Base-by-base conservation (phyloP, 2,113 vertebrate genomes). In the Cheirogaleus medius region DNA sequence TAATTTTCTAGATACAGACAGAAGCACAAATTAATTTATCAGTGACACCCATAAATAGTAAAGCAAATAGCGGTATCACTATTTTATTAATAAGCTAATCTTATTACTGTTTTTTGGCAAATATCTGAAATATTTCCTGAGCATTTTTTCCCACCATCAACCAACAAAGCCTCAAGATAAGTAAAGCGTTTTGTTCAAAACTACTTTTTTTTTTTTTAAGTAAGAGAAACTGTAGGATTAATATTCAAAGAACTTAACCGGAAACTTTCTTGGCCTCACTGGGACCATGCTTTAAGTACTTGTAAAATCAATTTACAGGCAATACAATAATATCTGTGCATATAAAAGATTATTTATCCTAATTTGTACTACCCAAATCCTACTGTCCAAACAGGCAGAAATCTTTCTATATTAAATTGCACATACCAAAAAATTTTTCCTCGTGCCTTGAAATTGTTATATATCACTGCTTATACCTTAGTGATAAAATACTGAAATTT, bases 261-360 rank as follows among this genome's bases (percentile, higher is more conserved):
- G 98, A 99, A 99, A 99, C 99, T 98, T 99, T 98, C 98, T 98
- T 98, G 98, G 98, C 98, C 98, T 99, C 98, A 98, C 97, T 98
- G 98, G 98, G 98, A 99, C 99, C 98, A 99, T 98, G 98, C 98
- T 99, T 99, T 99, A 99, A 99, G 99, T 98, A 98, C 96, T 97
- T 98, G 95, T 97, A 90, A 89, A 89, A 94, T 94, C 97, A 98
- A 96, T 98, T 92, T 97, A 99, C 96, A 98, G 91, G 94, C 96
- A 98, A 98, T 98, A 98, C 97, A 98, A 96, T 91, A 98, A 96
- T 97, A 98, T 98, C 97, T 98, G 97, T 98, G 98, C 97, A 98
- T 98, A 98, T 97, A 98, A 96, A 98, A 97, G 96, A 96, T 97
- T 97, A 97, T 89, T 97, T 96, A 98, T 96, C 89, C 95, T 98